A percentile compares a stretch with the other conserved stretches of the same genome.
Evolutionary conservation across 1,140 invertebrate genomes (phyloP).

Genomic region (Cyphomyrmex costatus): DNA sequence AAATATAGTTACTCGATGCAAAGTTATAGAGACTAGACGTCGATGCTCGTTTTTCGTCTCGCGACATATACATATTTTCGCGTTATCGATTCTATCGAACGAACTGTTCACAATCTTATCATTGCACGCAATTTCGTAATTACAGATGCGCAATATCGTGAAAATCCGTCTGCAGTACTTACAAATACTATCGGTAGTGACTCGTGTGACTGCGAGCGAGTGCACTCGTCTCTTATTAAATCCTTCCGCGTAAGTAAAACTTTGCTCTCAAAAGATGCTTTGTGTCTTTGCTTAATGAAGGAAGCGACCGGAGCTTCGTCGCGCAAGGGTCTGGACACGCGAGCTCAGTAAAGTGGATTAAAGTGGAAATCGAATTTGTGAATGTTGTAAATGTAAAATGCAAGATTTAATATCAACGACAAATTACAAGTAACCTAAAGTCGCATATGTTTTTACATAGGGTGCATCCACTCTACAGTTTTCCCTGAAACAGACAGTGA

Average conservation of each 20-base stretch:
- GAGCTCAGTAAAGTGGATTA: constrained; percentile 70
- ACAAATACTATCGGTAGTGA: not conserved
- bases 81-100: constrained; percentile 19
- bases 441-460: constrained; percentile 96
- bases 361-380: constrained; percentile 78
- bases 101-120: constrained; percentile 16
- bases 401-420: constrained; percentile 76
- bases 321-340: constrained; percentile 67
- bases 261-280: not conserved
- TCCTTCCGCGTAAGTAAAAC: not conserved
- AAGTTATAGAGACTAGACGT: constrained; percentile 31
- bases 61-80: not conserved
- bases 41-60: constrained; percentile 18
- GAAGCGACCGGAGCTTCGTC: not conserved
- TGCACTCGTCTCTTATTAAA: not conserved
- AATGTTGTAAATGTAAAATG: constrained; percentile 79
- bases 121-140: not conserved
- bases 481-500: constrained; percentile 89
- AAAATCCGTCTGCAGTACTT: not conserved
- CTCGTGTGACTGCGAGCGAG: not conserved
- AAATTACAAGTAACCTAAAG: constrained; percentile 94
- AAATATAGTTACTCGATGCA: constrained; percentile 35
- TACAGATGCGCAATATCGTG: not conserved
- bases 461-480: constrained; percentile 94
- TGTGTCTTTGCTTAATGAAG: not conserved